Evolutionary conservation across 2,797 vertebrate genomes (phyloP).

Genomic region (Cheirogaleus major): DNA sequence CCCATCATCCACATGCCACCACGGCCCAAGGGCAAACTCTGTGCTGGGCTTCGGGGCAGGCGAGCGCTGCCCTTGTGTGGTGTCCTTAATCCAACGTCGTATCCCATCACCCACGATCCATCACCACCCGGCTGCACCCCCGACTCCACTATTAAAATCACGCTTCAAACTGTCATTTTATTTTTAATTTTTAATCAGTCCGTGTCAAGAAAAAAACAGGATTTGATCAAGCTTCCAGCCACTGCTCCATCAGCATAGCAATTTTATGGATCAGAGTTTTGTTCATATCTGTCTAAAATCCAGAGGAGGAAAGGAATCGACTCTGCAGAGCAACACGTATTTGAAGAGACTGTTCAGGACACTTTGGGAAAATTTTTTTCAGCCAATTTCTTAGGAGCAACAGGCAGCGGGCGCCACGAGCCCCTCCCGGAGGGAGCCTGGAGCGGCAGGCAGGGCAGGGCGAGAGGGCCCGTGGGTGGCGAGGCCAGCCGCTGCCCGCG

Average conservation of each 20-base stretch:
- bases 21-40: fast-evolving
- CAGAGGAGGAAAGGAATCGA: background rate
- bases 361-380: background rate
- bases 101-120: fast-evolving
- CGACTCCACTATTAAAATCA: background rate
- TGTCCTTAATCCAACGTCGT: fast-evolving
- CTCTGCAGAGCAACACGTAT: background rate
- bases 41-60: fast-evolving
- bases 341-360: background rate
- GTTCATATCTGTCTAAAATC: conserved; percentile 22
- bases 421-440: background rate
- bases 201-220: conserved; percentile 28
- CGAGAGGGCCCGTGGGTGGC: background rate
- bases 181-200: conserved; percentile 70
- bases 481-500: background rate
- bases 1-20: fast-evolving
- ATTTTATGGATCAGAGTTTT: background rate
- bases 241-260: background rate
- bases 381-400: background rate
- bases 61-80: fast-evolving
- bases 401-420: background rate
- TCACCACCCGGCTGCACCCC: background rate
- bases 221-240: background rate
- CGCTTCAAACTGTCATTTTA: background rate
- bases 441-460: background rate